Evolutionary conservation across 2,888 invertebrate genomes (phyloP).

Genomic region (Brenthis hecate): DNA sequence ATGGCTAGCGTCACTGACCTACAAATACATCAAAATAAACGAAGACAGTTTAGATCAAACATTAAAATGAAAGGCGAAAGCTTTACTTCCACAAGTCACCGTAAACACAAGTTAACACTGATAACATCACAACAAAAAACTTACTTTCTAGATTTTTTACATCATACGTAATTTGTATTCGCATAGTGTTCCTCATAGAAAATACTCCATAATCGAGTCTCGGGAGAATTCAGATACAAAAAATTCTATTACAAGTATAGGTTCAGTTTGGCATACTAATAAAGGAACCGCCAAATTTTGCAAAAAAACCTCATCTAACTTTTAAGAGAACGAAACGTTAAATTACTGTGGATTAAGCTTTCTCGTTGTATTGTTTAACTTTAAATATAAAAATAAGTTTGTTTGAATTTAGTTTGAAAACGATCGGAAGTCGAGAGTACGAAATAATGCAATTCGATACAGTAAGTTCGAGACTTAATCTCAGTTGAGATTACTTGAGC

Average conservation of each 20-base stretch:
- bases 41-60: slow-evolving; percentile 32
- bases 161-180: slow-evolving; percentile 34
- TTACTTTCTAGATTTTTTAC: slow-evolving; percentile 26
- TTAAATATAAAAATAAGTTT: slow-evolving; percentile 54
- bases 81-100: slow-evolving; percentile 7
- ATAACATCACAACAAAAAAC: slow-evolving; percentile 22
- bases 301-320: slow-evolving; percentile 43
- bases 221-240: slow-evolving; percentile 33
- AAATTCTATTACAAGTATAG: slow-evolving; percentile 42
- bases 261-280: slow-evolving; percentile 43
- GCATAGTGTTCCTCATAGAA: slow-evolving; percentile 26
- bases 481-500: slow-evolving; percentile 64
- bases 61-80: slow-evolving; percentile 41
- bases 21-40: slow-evolving; percentile 55
- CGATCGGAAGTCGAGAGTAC: slow-evolving; percentile 51
- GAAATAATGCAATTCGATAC: slow-evolving; percentile 71
- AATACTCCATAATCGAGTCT: slow-evolving; percentile 33
- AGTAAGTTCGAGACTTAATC: slow-evolving; percentile 72
- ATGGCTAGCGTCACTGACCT: slow-evolving; percentile 60
- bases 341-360: slow-evolving; percentile 42
- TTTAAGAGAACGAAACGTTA: slow-evolving; percentile 41
- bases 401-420: slow-evolving; percentile 44
- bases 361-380: slow-evolving; percentile 44
- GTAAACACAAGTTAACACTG: slow-evolving; percentile 18
- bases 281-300: slow-evolving; percentile 31